Conservation (phyloP, 2,797 vertebrate species). For the Cichlasoma orientale region DNA sequence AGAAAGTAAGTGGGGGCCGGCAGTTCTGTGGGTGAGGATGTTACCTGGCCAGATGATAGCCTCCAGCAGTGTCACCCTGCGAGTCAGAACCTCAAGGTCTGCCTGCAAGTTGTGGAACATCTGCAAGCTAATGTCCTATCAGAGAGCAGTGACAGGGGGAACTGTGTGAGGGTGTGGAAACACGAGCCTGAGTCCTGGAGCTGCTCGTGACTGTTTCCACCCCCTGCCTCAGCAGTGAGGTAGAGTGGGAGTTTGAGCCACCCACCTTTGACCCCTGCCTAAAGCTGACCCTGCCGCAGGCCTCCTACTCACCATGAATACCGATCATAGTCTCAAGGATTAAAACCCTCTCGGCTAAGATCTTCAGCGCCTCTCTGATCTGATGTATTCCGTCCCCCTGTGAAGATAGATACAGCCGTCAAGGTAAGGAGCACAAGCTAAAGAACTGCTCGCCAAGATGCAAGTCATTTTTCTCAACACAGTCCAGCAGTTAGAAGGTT, state of each 20-base stretch:
- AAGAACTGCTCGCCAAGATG: slow-evolving; percentile 79
- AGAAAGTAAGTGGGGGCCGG: slow-evolving; percentile 44
- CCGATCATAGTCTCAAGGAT: slow-evolving; percentile 99
- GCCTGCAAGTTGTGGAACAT: slow-evolving; percentile 96
- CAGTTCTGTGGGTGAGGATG: slow-evolving; percentile 63
- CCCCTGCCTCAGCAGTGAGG: slow-evolving; percentile 57
- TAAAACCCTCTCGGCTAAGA: slow-evolving; percentile 99
- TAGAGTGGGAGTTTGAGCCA: slow-evolving; percentile 45
- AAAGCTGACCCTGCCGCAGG: slow-evolving; percentile 82
- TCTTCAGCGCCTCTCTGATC: slow-evolving; percentile 99
- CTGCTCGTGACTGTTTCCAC: slow-evolving; percentile 73
- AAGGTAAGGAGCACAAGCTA: slow-evolving; percentile 85
- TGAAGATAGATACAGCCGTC: slow-evolving; percentile 91
- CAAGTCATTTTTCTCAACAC: slow-evolving; percentile 69
- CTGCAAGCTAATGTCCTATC: slow-evolving; percentile 98
- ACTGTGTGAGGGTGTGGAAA: slow-evolving; percentile 69
- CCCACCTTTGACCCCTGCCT: slow-evolving; percentile 73
- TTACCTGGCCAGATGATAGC: slow-evolving; percentile 99
- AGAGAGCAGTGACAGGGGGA: slow-evolving; percentile 89
- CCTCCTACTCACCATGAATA: slow-evolving; percentile 99
- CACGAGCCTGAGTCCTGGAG: slow-evolving; percentile 70
- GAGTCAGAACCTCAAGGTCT: slow-evolving; percentile 98
- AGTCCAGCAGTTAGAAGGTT: slow-evolving; percentile 80
- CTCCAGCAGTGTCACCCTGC: slow-evolving; percentile 99
- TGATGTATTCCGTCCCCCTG: slow-evolving; percentile 99